Evolutionary conservation across 2,113 vertebrate genomes (phyloP).

Genomic region (Esox niger): DNA sequence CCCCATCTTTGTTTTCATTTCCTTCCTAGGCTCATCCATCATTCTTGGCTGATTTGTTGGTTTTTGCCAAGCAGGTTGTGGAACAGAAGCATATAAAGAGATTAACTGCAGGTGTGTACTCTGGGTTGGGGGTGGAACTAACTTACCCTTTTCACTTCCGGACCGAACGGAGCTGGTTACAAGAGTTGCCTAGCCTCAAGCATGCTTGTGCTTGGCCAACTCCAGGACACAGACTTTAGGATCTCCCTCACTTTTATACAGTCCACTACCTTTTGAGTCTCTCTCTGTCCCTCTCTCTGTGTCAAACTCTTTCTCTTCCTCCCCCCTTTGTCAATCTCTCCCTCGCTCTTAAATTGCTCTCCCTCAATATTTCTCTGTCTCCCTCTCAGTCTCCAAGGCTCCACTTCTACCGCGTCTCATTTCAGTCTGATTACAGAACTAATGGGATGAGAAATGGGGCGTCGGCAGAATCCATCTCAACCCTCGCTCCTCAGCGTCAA

Average conservation of each 20-base stretch:
- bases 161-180: too few relatives aligned
- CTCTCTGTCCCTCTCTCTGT: constrained; percentile 45
- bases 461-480: constrained; percentile 32
- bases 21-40: not conserved
- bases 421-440: constrained; percentile 57
- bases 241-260: not conserved
- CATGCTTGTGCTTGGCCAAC: too few relatives aligned
- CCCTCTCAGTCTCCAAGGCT: not conserved
- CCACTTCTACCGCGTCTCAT: constrained; percentile 51
- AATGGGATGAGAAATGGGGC: constrained; percentile 62
- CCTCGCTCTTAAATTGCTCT: not conserved
- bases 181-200: too few relatives aligned
- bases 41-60: not conserved
- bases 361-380: not conserved
- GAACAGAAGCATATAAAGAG: constrained; percentile 31
- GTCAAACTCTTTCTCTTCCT: constrained; percentile 13
- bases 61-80: constrained; percentile 11
- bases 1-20: not conserved
- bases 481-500: constrained; percentile 14
- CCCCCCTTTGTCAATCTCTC: not conserved
- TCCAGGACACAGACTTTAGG: not conserved
- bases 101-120: too few relatives aligned
- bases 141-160: too few relatives aligned
- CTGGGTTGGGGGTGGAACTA: too few relatives aligned
- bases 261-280: constrained; percentile 2